Evolutionary conservation across 2,113 vertebrate species (phyloP), one percentile per base, ranked within the genome.

Genomic region (Cricetomys ansorgei): DNA sequence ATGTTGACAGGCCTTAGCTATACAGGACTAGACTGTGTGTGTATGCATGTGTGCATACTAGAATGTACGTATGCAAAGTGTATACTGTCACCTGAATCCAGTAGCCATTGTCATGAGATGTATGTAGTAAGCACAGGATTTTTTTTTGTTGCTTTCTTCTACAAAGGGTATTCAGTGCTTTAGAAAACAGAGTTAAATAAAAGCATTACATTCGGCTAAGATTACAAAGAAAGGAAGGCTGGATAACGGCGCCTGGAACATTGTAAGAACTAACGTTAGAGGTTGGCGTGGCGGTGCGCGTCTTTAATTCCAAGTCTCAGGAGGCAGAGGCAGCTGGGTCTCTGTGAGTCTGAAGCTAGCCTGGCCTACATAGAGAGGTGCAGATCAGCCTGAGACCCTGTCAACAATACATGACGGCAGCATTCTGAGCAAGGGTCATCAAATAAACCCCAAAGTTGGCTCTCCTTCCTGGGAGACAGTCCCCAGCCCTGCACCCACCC

Each of bases 171-270:
- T 62, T 77, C 69, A n/a, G 23, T 69, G 31, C 69, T 84, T 89
- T 64, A 19, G 11, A 50, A 55, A 72, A 21, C 67, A 50, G 15
- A 25, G 8, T 19, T 81, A 27, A 77, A 43, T 12, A n/a, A 88
- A 64, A 94, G 23, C 79, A 29, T 88, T 86, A 45, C n/a, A 50
- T 37, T 72, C n/a, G 31, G 5, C 59, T 70, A 88, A 86, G 93
- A 70, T 65, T 4, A 65, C 93, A 91, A 85, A 48, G 64, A 95
- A 95, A 92, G 1, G 27, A 65, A 94, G 57, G 31, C 17, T 48
- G 88, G 53, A 50, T n/a, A 83, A 21, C 62, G 59, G 31, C 55
- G 21, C 3, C 73, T 57, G 85, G 91, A 81, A 79, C 17, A 15
- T 86, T 67, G 23, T 67, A 69, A 85, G 88, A 55, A 57, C 25